Percentiles rank a stretch among this genome's conserved stretches.
These are phyloP conservation scores for Pseudomyrmex pallidus DNA, from an alignment of 1,140 invertebrate genomes.

Conservation along the genomic window DNA sequence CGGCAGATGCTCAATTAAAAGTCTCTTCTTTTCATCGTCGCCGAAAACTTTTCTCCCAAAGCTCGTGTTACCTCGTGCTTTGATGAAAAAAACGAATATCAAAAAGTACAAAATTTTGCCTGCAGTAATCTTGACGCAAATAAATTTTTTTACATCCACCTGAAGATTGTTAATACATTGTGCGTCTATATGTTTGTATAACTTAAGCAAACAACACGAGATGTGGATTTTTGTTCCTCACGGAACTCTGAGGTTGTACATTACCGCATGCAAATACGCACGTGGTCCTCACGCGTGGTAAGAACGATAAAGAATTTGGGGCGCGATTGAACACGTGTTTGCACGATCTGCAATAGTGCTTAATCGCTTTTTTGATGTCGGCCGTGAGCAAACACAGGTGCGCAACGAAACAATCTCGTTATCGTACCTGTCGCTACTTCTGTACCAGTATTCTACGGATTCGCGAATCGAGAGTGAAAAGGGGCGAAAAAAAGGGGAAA, in stretches of 20 bases:
- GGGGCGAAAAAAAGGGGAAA: constrained; percentile 23
- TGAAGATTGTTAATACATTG: no score
- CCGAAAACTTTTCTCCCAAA: constrained; percentile 75
- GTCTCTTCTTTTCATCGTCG: not conserved
- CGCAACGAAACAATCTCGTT: constrained; percentile 27
- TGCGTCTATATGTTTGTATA: no score
- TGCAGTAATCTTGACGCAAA: no score
- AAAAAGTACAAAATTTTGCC: no score
- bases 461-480: constrained; percentile 25
- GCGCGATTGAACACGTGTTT: constrained; percentile 44
- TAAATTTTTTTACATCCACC: no score
- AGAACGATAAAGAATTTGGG: constrained; percentile 33
- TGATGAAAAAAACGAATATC: no score
- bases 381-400: constrained; percentile 84
- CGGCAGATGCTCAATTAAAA: constrained; percentile 71
- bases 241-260: not conserved
- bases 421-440: constrained; percentile 29
- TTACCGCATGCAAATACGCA: not conserved
- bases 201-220: not conserved
- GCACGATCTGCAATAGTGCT: constrained; percentile 32
- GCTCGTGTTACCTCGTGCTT: no score
- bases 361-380: constrained; percentile 78
- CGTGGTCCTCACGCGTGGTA: constrained; percentile 43
- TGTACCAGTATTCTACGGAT: constrained; percentile 38
- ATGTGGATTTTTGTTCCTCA: not conserved